Base-by-base conservation (phyloP, 2,888 invertebrate species). In the Atethmia centrago region DNA sequence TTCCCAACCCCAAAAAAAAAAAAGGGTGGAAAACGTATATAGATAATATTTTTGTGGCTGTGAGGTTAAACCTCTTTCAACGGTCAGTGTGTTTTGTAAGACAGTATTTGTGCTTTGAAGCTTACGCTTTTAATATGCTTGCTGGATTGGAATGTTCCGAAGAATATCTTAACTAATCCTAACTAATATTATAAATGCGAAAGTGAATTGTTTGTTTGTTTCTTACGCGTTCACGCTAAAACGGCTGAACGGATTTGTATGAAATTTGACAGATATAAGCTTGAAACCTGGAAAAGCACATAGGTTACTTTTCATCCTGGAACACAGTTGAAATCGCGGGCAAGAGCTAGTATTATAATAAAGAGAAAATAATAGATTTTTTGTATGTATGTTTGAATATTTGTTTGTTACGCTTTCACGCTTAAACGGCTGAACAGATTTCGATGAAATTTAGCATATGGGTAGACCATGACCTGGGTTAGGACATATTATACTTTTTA, bases 31-130 rank as follows among this genome's bases (percentile, higher is more conserved):
- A 69, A 61, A 61, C 10, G 21, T n/a, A n/a, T n/a, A n/a, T n/a
- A n/a, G n/a, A n/a, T n/a, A n/a, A n/a, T n/a, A n/a, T 64, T 75
- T 62, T 63, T 59, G 25, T 14, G 28, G 16, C 14, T n/a, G n/a
- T 3, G 12, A 55, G 31, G 31, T 36, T 55, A 45, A 45, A 51
- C 16, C 19, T 59, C 2, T 49, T 70, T 47, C 31, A 36, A 45
- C 14, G 40, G 36, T 5, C n/a, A 3, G 5, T n/a, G 28, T n/a
- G 9, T 49, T 25, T 5, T 5, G 21, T 51, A 3, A n/a, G 16
- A 21, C 10, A 21, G 16, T 10, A 16, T n/a, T 31, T 28, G 8
- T 10, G 10, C 3, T 68, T 36, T 36, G 9, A 12, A 28, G 16
- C 14, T 71, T 42, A 12, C 8, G n/a, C 14, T 63, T 9, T 3